Evolutionary conservation across 2,797 vertebrate species (phyloP).

Genomic region (Chrysocyon brachyurus): DNA sequence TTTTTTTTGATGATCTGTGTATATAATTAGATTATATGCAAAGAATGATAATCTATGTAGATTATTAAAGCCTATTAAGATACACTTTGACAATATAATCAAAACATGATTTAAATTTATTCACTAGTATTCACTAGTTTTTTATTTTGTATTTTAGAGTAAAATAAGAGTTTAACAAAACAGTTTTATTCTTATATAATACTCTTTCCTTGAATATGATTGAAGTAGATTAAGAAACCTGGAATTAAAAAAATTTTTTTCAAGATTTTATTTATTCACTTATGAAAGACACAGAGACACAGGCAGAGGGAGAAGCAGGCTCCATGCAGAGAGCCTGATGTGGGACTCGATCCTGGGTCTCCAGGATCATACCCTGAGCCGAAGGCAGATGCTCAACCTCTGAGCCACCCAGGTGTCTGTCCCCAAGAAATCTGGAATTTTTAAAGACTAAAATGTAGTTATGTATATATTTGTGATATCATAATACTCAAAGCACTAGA

Average conservation of each 20-base stretch:
- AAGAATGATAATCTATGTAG: background rate
- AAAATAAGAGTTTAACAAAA: constrained; percentile 29
- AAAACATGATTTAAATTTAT: constrained; percentile 25
- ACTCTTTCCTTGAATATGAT: constrained; percentile 35
- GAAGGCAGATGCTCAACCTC: no score
- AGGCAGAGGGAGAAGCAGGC: no score
- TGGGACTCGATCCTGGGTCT: no score
- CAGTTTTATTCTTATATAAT: background rate
- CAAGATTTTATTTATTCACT: background rate
- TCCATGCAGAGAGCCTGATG: no score
- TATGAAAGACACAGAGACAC: no score
- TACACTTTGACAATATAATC: background rate
- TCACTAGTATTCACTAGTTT: background rate
- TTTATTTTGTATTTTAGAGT: constrained; percentile 22
- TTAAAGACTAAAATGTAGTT: background rate
- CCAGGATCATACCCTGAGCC: no score
- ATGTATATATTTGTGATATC: background rate
- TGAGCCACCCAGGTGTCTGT: no score
- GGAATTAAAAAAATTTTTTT: background rate
- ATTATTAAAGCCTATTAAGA: background rate
- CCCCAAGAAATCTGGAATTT: background rate
- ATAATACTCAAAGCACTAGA: background rate
- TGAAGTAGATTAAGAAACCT: constrained; percentile 1
- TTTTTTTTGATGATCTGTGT: background rate
- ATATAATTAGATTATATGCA: background rate